These are phyloP conservation scores for Drosophila villosipedis DNA, from an alignment of 2,888 invertebrate genomes.

Conservation along the genomic window DNA sequence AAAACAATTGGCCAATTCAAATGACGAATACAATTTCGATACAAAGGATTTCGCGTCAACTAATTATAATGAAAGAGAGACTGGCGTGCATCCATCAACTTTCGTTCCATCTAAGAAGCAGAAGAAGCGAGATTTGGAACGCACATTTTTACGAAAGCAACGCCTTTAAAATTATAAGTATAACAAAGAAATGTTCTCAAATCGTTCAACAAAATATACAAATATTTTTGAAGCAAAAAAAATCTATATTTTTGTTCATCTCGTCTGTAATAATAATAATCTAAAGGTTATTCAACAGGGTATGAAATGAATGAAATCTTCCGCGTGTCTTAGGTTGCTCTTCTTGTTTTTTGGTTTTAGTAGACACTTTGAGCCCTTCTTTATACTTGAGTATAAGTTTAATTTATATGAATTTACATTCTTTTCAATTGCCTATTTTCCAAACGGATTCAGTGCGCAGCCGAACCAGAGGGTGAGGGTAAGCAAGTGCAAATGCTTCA, in stretches of 20 bases:
- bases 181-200: background rate
- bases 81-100: conserved; percentile 22
- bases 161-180: conserved; percentile 12
- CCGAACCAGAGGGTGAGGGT: no score
- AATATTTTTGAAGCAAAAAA: background rate
- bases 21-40: conserved; percentile 67
- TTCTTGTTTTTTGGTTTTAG: background rate
- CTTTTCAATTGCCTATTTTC: background rate
- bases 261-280: background rate
- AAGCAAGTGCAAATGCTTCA: background rate
- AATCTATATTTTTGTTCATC: background rate
- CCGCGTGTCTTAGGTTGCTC: background rate
- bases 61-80: conserved; percentile 37
- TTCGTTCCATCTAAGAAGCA: conserved; percentile 31
- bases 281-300: no score
- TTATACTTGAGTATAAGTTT: background rate
- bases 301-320: no score
- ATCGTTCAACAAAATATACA: background rate
- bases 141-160: conserved; percentile 43
- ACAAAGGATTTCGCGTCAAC: conserved; percentile 43
- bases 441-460: background rate
- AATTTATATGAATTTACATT: background rate
- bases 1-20: conserved; percentile 87
- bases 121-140: conserved; percentile 53
- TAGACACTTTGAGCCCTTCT: background rate